phyloP scores from a whole-genome alignment of 2,888 invertebrate genomes.

The Drosophila limbata region DNA sequence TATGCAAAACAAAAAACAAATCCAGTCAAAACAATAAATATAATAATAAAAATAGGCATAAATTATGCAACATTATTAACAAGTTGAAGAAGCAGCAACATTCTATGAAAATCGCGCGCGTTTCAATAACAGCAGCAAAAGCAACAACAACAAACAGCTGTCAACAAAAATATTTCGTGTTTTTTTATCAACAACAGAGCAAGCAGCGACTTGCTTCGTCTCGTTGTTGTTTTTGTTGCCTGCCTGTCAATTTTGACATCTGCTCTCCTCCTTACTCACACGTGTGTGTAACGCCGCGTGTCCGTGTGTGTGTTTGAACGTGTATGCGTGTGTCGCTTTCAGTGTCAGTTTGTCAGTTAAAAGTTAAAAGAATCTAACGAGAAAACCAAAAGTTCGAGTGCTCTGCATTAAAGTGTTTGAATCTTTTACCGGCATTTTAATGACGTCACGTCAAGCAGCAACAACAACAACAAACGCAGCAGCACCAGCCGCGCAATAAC shows the following conservation, averaged over 20 bases:
- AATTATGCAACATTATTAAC: conserved; percentile 58
- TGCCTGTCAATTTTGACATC: conserved; percentile 52
- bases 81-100: conserved; percentile 27
- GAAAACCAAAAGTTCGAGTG: conserved; percentile 29
- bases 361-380: conserved; percentile 10
- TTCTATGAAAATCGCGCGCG: conserved; percentile 54
- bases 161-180: conserved; percentile 36
- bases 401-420: conserved; percentile 26
- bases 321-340: conserved; percentile 41
- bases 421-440: conserved; percentile 70
- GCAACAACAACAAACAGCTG: conserved; percentile 43
- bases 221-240: conserved; percentile 24
- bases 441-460: conserved; percentile 67
- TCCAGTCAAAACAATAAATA: conserved; percentile 18
- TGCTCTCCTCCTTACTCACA: conserved; percentile 32
- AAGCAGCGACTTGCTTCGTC: conserved; percentile 30
- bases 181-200: conserved; percentile 32
- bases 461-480: conserved; percentile 36
- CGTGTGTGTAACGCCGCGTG: conserved; percentile 22
- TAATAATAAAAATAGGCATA: conserved; percentile 17
- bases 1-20: conserved; percentile 8
- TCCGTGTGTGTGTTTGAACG: conserved; percentile 35
- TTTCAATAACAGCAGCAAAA: conserved; percentile 31
- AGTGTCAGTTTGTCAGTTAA: conserved; percentile 33
- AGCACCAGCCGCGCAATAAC: conserved; percentile 44